These are phyloP conservation scores for Doryteuthis pealeii DNA, from an alignment of 1,140 invertebrate genomes.

Conservation along the genomic window DNA sequence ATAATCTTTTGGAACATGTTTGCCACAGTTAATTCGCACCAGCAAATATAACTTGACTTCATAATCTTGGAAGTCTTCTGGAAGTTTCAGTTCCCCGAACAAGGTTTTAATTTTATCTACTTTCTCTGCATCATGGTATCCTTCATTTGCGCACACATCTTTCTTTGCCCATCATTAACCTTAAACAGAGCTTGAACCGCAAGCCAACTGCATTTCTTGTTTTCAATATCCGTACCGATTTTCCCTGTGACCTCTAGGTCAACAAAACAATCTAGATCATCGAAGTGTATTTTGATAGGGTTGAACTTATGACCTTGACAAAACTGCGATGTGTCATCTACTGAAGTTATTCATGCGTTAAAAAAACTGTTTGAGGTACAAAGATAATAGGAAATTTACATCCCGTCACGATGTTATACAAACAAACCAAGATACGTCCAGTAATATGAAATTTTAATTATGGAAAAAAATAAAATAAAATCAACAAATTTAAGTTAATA, in stretches of 20 bases:
- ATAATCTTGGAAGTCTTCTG: conserved; percentile 76
- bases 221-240: not conserved
- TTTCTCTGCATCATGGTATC: conserved; percentile 69
- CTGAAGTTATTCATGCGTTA: too few species aligned
- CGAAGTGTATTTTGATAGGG: too few species aligned
- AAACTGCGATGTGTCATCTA: too few species aligned
- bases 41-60: conserved; percentile 69
- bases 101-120: conserved; percentile 75
- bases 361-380: too few species aligned
- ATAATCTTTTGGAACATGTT: conserved; percentile 54
- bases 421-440: too few species aligned
- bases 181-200: not conserved
- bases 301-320: too few species aligned
- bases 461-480: too few species aligned
- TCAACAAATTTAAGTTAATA: too few species aligned
- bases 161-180: too few species aligned
- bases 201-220: not conserved
- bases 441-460: too few species aligned
- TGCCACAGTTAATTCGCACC: conserved; percentile 44
- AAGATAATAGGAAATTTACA: too few species aligned
- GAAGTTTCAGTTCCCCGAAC: conserved; percentile 78
- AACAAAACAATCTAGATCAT: not conserved
- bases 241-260: not conserved
- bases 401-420: too few species aligned
- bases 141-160: conserved; percentile 86